Base-by-base conservation (phyloP, 2,113 vertebrate species). In the Nannospalax galili region DNA sequence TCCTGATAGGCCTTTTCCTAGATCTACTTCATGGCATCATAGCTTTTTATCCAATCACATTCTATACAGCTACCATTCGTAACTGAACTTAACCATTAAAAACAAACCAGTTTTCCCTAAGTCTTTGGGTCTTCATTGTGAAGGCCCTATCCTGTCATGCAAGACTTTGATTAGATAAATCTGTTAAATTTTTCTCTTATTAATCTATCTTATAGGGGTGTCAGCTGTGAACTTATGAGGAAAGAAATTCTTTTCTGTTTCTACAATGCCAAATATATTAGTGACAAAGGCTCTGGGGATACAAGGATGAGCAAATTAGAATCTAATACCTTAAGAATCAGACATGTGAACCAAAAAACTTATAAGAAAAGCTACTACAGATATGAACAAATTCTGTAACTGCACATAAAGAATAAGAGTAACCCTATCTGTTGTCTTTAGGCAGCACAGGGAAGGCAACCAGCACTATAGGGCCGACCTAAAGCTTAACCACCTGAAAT, bases 251-350 rank as follows among this genome's bases (percentile, higher is more conserved):
- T n/a, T n/a, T 89, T 45, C 37, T 32, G 11, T 48, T 17, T 28
- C 77, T 56, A 17, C 19, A 56, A 15, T 16, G 52, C 42, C n/a
- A 84, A 26, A 15, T 26, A 91, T 52, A 85, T 32, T 85, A 92
- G 37, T 7, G 77, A 80, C 35, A 85, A 94, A 92, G 37, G 26
- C n/a, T 26, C 5, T 30, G 56, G 32, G 16, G 20, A 62, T 72
- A 93, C 22, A 81, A 92, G 93, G 30, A 89, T 81, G 26, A 91
- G 72, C 20, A 94, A 93, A 62, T 58, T 60, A 73, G 10, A 69
- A 17, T 64, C 32, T 78, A 90, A 86, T n/a, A n/a, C n/a, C n/a
- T n/a, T 56, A 94, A 95, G 72, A 92, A 80, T 90, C 77, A 92
- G 42, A 87, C 22, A 81, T 0, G 17, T 74, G 32, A 65, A 80